phyloP scores from a whole-genome alignment of 2,888 invertebrate genomes.

The Luperina nickerlii region DNA sequence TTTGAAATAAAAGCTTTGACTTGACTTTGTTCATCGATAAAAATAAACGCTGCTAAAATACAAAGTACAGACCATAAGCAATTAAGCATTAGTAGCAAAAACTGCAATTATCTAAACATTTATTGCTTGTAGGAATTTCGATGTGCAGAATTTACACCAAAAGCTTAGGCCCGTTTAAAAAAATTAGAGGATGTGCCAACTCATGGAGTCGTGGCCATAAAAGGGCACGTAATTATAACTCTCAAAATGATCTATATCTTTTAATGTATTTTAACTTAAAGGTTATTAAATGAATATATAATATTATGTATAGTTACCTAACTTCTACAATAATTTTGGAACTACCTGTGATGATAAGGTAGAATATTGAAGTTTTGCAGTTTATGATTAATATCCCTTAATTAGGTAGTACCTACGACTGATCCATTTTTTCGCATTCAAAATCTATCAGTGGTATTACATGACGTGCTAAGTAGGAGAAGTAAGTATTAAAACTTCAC shows the following conservation, averaged over 20 bases:
- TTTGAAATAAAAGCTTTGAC: no score
- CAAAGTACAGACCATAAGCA: slow-evolving; percentile 40
- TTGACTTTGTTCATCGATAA: slow-evolving; percentile 5
- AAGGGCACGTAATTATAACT: slow-evolving; percentile 70
- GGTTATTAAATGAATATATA: slow-evolving; percentile 9
- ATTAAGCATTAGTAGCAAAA: slow-evolving; percentile 68
- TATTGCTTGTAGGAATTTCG: slow-evolving; percentile 72
- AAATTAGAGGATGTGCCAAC: slow-evolving; percentile 67
- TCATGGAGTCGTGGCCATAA: slow-evolving; percentile 66
- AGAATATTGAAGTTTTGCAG: slow-evolving; percentile 27
- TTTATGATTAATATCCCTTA: slow-evolving; percentile 48
- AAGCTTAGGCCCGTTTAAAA: slow-evolving; percentile 63
- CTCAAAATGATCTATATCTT: slow-evolving; percentile 60
- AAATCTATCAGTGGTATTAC: neutral
- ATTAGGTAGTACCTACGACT: slow-evolving; percentile 17
- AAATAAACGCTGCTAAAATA: slow-evolving; percentile 27
- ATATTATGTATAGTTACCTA: neutral
- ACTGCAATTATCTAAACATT: slow-evolving; percentile 68
- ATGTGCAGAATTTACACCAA: slow-evolving; percentile 69
- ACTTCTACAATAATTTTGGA: slow-evolving; percentile 26
- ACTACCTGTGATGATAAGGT: slow-evolving; percentile 49
- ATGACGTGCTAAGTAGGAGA: neutral
- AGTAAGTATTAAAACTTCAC: neutral
- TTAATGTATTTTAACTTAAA: slow-evolving; percentile 53
- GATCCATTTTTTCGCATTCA: slow-evolving; percentile 2